Conservation (phyloP, 1,140 invertebrate genomes). For the Zaprionus gabonicus region DNA sequence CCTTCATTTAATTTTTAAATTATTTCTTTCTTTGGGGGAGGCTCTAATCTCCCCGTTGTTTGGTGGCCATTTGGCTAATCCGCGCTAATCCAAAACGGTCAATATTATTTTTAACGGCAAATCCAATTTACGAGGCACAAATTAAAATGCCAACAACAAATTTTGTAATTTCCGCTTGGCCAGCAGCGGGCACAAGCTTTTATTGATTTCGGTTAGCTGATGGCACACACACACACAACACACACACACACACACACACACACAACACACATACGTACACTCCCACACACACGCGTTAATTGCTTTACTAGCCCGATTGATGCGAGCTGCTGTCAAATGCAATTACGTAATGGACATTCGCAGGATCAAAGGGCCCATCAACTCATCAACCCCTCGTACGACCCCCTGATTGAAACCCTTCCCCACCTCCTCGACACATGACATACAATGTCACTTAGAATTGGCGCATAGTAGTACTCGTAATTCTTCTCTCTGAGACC, state of each 20-base stretch:
- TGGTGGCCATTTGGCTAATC: slow-evolving; percentile 64
- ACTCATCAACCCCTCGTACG: background rate
- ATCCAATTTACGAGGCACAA: slow-evolving; percentile 73
- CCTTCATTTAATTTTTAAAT: slow-evolving; percentile 44
- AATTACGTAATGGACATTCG: slow-evolving; percentile 72
- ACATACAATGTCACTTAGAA: slow-evolving; percentile 18
- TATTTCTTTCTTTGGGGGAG: background rate
- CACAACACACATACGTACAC: background rate
- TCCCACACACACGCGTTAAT: slow-evolving; percentile 54
- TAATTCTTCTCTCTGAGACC: slow-evolving; percentile 13
- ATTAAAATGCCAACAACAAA: slow-evolving; percentile 64
- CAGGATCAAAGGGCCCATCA: slow-evolving; percentile 26
- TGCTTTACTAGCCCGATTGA: slow-evolving; percentile 77
- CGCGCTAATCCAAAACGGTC: slow-evolving; percentile 72
- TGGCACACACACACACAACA: slow-evolving; percentile 1
- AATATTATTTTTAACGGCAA: slow-evolving; percentile 56
- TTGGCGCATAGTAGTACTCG: slow-evolving; percentile 34
- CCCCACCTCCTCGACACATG: background rate
- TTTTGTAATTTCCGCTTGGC: slow-evolving; percentile 71
- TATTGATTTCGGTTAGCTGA: slow-evolving; percentile 47
- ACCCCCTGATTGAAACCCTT: background rate
- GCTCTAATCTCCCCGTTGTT: slow-evolving; percentile 10
- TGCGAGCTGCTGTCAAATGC: slow-evolving; percentile 61
- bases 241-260: background rate
- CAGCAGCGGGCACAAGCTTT: slow-evolving; percentile 39